These are phyloP conservation scores for Myopa tessellatipennis DNA, from an alignment of 2,888 invertebrate species.

Conservation along the genomic window DNA sequence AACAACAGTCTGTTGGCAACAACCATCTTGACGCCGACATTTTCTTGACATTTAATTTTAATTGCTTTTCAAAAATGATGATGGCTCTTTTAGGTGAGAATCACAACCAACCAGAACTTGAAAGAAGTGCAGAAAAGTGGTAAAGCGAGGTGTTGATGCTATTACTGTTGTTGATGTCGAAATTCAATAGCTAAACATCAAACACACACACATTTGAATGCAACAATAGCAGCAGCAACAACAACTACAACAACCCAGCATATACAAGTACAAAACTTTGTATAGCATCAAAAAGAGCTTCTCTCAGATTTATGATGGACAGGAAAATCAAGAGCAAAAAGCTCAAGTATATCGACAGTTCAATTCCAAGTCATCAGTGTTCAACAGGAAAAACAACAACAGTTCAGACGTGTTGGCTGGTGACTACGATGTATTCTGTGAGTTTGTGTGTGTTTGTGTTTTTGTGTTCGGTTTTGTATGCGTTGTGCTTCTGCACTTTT, in stretches of 20 bases:
- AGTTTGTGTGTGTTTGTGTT: background rate
- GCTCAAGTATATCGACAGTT: too few relatives aligned
- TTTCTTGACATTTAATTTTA: conserved; percentile 21
- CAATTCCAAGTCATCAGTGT: background rate
- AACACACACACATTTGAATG: background rate
- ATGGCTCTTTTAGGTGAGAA: background rate
- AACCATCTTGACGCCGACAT: background rate
- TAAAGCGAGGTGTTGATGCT: too few relatives aligned
- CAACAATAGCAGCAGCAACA: background rate
- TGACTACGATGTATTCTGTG: too few relatives aligned
- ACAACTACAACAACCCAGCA: too few relatives aligned
- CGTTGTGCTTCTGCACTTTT: background rate
- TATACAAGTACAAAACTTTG: too few relatives aligned
- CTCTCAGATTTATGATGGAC: background rate
- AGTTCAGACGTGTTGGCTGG: too few relatives aligned
- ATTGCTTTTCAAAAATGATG: conserved; percentile 19
- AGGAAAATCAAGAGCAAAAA: background rate
- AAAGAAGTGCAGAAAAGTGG: background rate
- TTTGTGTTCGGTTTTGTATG: background rate
- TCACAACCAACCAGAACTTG: background rate
- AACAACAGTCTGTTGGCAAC: background rate
- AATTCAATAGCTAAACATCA: background rate
- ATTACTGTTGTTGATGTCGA: background rate
- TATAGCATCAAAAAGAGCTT: too few relatives aligned
- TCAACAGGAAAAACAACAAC: background rate